Conservation (phyloP, 2,888 invertebrate species). For the Metellina segmentata region DNA sequence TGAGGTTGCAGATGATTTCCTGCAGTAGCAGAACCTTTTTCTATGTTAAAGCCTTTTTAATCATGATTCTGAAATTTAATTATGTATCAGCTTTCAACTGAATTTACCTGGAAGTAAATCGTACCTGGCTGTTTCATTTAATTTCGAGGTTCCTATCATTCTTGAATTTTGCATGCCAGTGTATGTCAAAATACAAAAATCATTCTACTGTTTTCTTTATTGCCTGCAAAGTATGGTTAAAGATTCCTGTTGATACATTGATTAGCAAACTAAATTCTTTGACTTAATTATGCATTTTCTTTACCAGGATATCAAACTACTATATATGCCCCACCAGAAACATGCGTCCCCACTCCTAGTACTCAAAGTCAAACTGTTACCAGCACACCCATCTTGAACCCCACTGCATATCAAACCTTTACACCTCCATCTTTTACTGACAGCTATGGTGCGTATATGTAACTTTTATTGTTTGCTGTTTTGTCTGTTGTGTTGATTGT, state of each 20-base stretch:
- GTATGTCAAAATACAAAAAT: background rate
- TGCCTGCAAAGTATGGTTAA: background rate
- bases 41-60: no score
- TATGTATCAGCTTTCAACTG: no score
- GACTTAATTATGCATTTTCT: background rate
- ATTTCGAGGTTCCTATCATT: background rate
- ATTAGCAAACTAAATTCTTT: background rate
- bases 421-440: slow-evolving; percentile 76
- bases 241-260: background rate
- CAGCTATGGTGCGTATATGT: slow-evolving; percentile 76
- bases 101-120: no score
- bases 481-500: background rate
- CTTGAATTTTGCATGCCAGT: background rate
- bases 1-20: no score
- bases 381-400: slow-evolving; percentile 69
- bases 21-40: no score
- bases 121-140: background rate
- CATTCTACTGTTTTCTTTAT: background rate
- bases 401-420: slow-evolving; percentile 77
- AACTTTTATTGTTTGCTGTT: slow-evolving; percentile 27
- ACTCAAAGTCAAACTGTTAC: slow-evolving; percentile 71
- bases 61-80: no score
- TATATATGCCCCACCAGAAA: slow-evolving; percentile 70
- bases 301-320: slow-evolving; percentile 64
- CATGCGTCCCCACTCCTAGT: slow-evolving; percentile 69